Evolutionary conservation across 2,113 vertebrate genomes (phyloP), one percentile per base, ranked within the genome.

Genomic region (Mionectes macconnelli): DNA sequence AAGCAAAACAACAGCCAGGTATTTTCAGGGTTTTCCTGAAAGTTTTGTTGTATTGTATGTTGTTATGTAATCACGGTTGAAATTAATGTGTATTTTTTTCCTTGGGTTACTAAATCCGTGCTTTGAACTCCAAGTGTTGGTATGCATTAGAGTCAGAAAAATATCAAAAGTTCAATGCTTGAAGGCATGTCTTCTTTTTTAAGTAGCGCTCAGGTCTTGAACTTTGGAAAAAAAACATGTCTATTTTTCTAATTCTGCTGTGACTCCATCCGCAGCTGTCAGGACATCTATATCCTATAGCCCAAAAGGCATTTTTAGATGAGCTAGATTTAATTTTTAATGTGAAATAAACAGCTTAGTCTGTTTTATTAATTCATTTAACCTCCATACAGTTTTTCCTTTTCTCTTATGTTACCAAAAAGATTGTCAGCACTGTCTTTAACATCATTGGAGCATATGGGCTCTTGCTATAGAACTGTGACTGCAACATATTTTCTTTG

Each of bases 121-220:
- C 77, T 96, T 96, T 93, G 93, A 97, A 94, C 87, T 95, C 53
- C 73, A 78, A 84, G 82, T 91, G 87, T 90, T 96, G 76, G 53
- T 89, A 92, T 86, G 78, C 57, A 91, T 91, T 94, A 84, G 94
- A 97, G 73, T 84, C 75, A 96, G 81, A 73, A 88, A 80, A 93
- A 90, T 94, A 91, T 75, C 67, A 91, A 44, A 90, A 92, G 84
- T 92, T 96, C 93, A 97, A 0, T 75, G 94, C 94, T 92, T 0
- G 1, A 91, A 97, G 95, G 87, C 94, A 94, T 72, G 37, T 86
- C 56, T 94, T 87, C 60, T 17, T 84, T 95, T 96, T 84, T 62
- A 94, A 87, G 53, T 83, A 94, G 49, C 55, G 57, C 25, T 88
- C 62, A 87, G 92, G 84, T 93, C 92, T 69, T 94, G 95, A 97